phyloP scores from a whole-genome alignment of 2,888 invertebrate genomes.

The Andrena chrysosceles region DNA sequence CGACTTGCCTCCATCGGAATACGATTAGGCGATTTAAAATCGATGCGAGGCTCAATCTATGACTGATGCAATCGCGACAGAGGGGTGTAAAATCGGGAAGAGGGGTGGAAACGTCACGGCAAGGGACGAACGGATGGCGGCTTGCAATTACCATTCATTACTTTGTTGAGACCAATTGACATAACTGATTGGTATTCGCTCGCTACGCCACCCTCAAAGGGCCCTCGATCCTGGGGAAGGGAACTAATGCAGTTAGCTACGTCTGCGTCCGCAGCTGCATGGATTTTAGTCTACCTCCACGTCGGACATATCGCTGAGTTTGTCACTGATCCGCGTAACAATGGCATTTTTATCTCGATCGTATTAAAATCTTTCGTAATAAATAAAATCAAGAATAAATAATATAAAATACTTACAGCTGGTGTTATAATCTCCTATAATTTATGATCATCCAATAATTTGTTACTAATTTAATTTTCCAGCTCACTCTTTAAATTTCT shows the following conservation, averaged over 20 bases:
- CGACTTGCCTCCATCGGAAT: conserved; percentile 47
- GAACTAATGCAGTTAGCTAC: conserved; percentile 76
- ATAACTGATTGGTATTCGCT: conserved; percentile 83
- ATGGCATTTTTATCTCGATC: background rate
- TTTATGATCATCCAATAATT: no score
- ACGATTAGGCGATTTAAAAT: conserved; percentile 73
- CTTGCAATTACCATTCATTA: conserved; percentile 83
- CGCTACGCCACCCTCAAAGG: conserved; percentile 77
- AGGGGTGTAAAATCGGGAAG: conserved; percentile 32
- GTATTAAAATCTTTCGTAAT: no score
- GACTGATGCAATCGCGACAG: conserved; percentile 32
- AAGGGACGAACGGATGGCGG: conserved; percentile 55
- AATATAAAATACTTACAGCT: no score
- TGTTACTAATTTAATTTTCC: no score
- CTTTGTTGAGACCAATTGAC: conserved; percentile 83
- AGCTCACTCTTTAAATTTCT: no score
- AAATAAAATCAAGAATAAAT: background rate
- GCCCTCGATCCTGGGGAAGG: conserved; percentile 62
- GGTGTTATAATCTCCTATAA: no score
- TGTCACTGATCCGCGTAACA: conserved; percentile 20
- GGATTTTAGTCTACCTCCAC: conserved; percentile 20
- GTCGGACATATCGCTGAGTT: conserved; percentile 9
- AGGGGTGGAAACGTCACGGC: conserved; percentile 39
- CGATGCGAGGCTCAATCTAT: conserved; percentile 55
- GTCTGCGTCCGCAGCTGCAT: conserved; percentile 64